Base-by-base conservation (phyloP, 2,888 invertebrate species). In the Dasysyrphus albostriatus region DNA sequence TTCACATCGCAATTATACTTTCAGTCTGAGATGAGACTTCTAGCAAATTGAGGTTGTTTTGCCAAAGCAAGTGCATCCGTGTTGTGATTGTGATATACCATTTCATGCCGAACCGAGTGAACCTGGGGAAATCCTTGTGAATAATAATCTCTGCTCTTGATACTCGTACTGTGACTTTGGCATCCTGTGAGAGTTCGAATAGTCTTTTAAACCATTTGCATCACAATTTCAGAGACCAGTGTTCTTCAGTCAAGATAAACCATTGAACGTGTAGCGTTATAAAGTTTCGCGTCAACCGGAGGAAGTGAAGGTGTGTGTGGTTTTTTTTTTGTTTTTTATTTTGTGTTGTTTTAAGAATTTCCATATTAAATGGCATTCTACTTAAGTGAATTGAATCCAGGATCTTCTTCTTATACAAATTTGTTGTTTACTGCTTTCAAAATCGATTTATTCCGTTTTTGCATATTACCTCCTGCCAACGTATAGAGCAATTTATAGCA, bases 91-190 rank as follows among this genome's bases (percentile, higher is more conserved):
- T 24, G 24, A 24, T 24, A 24, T 58, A 75, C 87, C 87, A 75
- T 87, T 87, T 87, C 47, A 87, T 83, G 82, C 78, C 78, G 59
- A 70, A 78, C 51, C 29, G 42, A 42, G 74, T 83, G 87, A 83
- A 78, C 78, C 51, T 87, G 87, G 87, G 78, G 87, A 87, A 87
- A 70, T 70, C 44, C 44, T 65, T 65, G 14, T 69, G 73, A 77
- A 47, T 47, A 44, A 14, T 54, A 54, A 73, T 72, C 49, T 75
- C 54, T 51, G 65, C 77, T 72, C 78, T 42, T 73, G n/a, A 24
- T 65, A 47, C 19, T n/a, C 4, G 5, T 32, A 42, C 7, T 39
- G 44, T 29, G 37, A 32, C 32, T 56, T 51, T 78, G 78, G 65
- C 78, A 67, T 72, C 80, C 67, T 72, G 70, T 58, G 76, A 80